A percentile compares a stretch with the other conserved stretches of the same genome.
Conservation (phyloP, 2,888 invertebrate species). For the Myathropa florea region DNA sequence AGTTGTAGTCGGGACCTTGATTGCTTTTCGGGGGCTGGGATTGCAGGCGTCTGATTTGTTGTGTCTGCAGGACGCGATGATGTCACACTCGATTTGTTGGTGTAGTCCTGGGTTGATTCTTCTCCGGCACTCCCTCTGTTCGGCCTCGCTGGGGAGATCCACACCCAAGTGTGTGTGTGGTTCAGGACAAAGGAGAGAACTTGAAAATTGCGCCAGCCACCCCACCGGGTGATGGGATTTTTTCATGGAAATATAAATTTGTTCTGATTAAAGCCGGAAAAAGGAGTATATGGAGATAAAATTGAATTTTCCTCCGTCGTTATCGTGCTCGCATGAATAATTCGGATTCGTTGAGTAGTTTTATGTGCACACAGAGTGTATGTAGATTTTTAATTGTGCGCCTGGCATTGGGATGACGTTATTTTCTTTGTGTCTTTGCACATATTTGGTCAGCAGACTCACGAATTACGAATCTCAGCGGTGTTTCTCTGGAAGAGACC, state of each 20-base stretch:
- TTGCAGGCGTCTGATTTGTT: slow-evolving; percentile 1
- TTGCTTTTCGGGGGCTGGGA: background rate
- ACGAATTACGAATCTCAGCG: slow-evolving; percentile 1
- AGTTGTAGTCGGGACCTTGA: background rate
- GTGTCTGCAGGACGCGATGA: slow-evolving; percentile 24
- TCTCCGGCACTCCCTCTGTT: background rate
- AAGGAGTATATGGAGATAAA: background rate
- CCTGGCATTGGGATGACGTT: background rate
- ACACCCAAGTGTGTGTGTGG: slow-evolving; percentile 19
- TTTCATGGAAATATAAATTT: background rate
- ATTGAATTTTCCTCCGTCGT: background rate
- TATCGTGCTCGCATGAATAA: no score
- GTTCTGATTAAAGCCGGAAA: background rate
- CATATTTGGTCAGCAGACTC: slow-evolving; percentile 9
- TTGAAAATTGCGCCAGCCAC: slow-evolving; percentile 13
- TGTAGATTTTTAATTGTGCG: background rate
- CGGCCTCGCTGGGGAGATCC: background rate
- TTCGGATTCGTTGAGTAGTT: background rate
- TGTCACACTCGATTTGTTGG: slow-evolving; percentile 38
- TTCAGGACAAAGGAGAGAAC: slow-evolving; percentile 40
- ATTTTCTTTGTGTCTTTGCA: background rate
- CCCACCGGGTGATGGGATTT: slow-evolving; percentile 33
- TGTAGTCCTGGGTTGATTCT: slow-evolving; percentile 32
- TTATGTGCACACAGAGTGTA: background rate
- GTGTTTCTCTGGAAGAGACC: background rate